Conservation (phyloP, 2,888 invertebrate genomes). For the Drosophila ustulata region DNA sequence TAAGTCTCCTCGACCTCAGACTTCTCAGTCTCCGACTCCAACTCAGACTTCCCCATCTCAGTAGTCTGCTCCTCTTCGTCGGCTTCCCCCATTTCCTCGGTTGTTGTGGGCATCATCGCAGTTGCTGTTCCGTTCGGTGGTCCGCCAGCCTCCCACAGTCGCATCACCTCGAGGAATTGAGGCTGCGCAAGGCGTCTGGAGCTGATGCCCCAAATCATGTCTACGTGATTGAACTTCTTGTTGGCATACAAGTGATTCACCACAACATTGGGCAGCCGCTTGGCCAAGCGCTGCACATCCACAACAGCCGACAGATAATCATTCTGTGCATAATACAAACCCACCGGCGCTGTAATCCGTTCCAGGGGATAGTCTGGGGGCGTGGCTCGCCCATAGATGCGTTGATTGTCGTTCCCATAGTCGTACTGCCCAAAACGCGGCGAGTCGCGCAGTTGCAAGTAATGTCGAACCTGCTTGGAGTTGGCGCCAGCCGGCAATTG, state of each 20-base stretch:
- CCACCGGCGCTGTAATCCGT: conserved; percentile 85
- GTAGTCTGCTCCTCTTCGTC: neutral
- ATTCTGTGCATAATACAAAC: conserved; percentile 86
- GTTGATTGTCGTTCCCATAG: conserved; percentile 84
- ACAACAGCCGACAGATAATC: conserved; percentile 86
- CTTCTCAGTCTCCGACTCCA: neutral
- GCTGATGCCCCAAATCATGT: conserved; percentile 69
- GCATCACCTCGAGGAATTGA: conserved; percentile 59
- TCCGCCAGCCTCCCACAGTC: conserved; percentile 30
- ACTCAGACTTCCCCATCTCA: neutral
- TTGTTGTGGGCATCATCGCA: neutral
- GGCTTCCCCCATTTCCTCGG: neutral
- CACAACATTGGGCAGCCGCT: conserved; percentile 71
- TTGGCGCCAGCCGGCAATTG: conserved; percentile 88
- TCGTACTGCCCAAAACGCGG: conserved; percentile 85
- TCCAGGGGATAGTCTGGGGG: conserved; percentile 85
- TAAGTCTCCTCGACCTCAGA: neutral
- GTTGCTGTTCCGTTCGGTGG: neutral
- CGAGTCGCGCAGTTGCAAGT: conserved; percentile 84
- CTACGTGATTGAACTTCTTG: conserved; percentile 77
- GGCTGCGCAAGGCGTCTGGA: conserved; percentile 59
- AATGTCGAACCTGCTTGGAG: conserved; percentile 86
- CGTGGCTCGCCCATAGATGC: conserved; percentile 85
- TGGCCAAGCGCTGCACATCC: conserved; percentile 70
- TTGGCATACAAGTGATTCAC: conserved; percentile 58